These are phyloP conservation scores for Pseudotriccus pelzelni DNA, from an alignment of 2,797 vertebrate species.

Conservation along the genomic window DNA sequence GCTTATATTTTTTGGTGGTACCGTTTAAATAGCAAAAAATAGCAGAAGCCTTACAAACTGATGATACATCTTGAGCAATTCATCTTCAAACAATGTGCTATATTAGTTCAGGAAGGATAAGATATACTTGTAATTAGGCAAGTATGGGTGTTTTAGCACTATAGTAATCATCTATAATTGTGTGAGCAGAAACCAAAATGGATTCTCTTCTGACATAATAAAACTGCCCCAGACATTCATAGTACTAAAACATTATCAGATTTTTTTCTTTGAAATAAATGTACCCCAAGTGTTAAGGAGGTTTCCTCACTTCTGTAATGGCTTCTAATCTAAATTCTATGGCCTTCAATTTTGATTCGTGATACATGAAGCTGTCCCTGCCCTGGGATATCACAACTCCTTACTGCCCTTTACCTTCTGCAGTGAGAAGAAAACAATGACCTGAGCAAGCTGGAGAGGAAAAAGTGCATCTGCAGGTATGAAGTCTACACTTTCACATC, in stretches of 20 bases:
- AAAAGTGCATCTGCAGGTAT: background rate
- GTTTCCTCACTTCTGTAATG: background rate
- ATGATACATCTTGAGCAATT: background rate
- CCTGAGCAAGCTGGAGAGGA: background rate
- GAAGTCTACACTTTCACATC: background rate
- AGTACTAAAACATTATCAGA: background rate
- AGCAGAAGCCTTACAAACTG: background rate
- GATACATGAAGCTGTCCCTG: background rate
- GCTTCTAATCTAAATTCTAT: background rate
- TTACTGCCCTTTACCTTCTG: background rate
- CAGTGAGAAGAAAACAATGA: background rate
- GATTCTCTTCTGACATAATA: background rate
- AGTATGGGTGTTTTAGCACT: background rate
- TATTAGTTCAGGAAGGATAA: background rate
- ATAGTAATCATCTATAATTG: background rate
- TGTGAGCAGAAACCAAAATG: background rate
- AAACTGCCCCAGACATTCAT: background rate
- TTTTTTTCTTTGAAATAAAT: background rate
- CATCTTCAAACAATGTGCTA: background rate
- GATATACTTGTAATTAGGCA: background rate
- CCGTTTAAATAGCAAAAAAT: background rate
- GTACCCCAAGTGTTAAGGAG: background rate
- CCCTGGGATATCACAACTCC: background rate
- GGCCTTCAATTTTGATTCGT: background rate
- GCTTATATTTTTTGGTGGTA: background rate